Evolutionary conservation across 2,113 vertebrate genomes (phyloP).

Genomic region (Istiophorus platypterus): DNA sequence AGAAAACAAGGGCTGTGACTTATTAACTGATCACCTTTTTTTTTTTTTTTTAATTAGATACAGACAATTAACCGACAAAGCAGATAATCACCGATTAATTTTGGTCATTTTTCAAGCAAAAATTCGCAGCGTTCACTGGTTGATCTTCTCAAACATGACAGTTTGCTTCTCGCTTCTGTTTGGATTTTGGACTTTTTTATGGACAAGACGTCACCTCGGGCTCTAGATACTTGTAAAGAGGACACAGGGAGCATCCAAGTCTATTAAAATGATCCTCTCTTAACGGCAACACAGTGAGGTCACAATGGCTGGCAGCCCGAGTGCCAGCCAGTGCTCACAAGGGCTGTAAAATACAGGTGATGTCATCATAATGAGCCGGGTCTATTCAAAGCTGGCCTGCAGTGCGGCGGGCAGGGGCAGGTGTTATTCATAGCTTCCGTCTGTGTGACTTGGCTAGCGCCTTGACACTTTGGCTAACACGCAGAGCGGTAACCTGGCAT

Average conservation of each 20-base stretch:
- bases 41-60: no score
- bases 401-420: constrained; percentile 31
- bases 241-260: neutral
- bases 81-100: no score
- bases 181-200: no score
- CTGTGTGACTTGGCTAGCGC: constrained; percentile 35
- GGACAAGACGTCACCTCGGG: no score
- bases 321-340: neutral
- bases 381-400: constrained; percentile 39
- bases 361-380: constrained; percentile 9
- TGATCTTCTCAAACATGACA: neutral
- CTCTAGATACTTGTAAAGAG: neutral
- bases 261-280: neutral
- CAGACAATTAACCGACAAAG: no score
- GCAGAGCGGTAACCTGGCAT: neutral
- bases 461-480: constrained; percentile 50
- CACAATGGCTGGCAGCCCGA: neutral
- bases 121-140: neutral
- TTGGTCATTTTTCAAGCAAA: neutral
- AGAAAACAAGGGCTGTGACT: neutral
- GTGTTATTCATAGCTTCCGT: constrained; percentile 59
- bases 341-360: constrained; percentile 20
- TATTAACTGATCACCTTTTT: neutral
- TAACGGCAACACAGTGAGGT: neutral
- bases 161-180: neutral